Evolutionary conservation across 2,888 invertebrate genomes (phyloP).

Genomic region (Tinea semifulvella): DNA sequence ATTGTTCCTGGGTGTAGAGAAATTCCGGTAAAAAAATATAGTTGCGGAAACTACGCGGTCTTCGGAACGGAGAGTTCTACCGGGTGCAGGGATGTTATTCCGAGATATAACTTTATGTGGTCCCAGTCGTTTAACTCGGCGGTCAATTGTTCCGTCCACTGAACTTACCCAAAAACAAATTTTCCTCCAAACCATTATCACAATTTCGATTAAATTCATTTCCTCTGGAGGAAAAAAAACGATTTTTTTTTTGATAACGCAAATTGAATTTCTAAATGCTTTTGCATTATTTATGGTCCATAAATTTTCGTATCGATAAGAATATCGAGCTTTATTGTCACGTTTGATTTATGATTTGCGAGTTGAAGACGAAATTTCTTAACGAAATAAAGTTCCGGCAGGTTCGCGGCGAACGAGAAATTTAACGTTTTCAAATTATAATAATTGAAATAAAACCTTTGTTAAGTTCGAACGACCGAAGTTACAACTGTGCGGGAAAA

Average conservation of each 20-base stretch:
- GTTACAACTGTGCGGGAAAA: slow-evolving; percentile 1
- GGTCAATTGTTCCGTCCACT: no score
- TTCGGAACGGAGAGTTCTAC: no score
- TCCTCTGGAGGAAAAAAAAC: slow-evolving; percentile 9
- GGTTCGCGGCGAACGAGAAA: neutral
- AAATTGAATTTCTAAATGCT: slow-evolving; percentile 15
- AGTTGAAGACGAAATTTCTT: slow-evolving; percentile 12
- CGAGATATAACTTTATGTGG: no score
- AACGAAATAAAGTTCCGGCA: slow-evolving; percentile 6
- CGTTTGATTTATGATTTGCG: slow-evolving; percentile 13
- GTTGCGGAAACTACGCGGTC: no score
- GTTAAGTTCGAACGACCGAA: slow-evolving; percentile 11
- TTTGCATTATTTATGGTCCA: slow-evolving; percentile 16
- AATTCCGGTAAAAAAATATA: no score
- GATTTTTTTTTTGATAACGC: slow-evolving; percentile 13
- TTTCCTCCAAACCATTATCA: slow-evolving; percentile 5
- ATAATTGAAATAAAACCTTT: slow-evolving; percentile 11
- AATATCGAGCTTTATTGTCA: slow-evolving; percentile 13
- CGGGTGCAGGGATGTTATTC: no score
- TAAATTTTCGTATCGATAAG: slow-evolving; percentile 15
- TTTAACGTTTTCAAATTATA: slow-evolving; percentile 4
- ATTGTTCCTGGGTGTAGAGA: no score
- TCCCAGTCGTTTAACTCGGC: no score
- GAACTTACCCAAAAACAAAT: neutral
- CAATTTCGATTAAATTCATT: slow-evolving; percentile 14